Conservation (phyloP, 2,797 vertebrate species). For the Argya squamiceps region DNA sequence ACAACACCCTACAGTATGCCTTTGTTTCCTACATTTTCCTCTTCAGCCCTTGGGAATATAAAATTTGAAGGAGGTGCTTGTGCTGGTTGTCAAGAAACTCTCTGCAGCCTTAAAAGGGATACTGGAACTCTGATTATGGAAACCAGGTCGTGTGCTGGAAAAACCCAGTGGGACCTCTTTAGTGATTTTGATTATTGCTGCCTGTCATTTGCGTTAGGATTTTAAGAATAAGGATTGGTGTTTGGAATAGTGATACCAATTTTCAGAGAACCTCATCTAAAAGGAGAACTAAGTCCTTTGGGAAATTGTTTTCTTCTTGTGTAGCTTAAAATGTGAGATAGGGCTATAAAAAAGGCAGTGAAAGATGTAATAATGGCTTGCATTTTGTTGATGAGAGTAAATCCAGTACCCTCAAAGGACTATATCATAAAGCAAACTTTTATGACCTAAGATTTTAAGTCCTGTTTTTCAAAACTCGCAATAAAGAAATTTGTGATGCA, state of each 20-base stretch:
- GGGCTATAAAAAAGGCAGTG: conserved; percentile 10
- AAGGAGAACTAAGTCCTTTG: conserved; percentile 17
- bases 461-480: not conserved
- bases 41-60: not conserved
- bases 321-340: conserved; percentile 28
- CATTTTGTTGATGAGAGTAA: not conserved
- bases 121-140: conserved; percentile 33
- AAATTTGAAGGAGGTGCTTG: conserved; percentile 15
- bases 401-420: not conserved
- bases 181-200: conserved; percentile 45
- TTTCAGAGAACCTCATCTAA: conserved; percentile 23
- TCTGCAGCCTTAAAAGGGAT: not conserved
- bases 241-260: not conserved
- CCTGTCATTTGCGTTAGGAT: conserved; percentile 13
- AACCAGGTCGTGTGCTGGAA: not conserved
- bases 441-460: not conserved
- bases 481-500: not conserved
- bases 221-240: conserved; percentile 37
- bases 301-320: conserved; percentile 32
- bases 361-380: conserved; percentile 13
- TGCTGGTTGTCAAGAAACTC: conserved; percentile 1
- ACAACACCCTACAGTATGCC: not conserved
- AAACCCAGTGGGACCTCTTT: conserved; percentile 18
- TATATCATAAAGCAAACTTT: not conserved
- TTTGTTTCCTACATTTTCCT: not conserved